Evolutionary conservation across 2,888 invertebrate species (phyloP).

Genomic region (Campopleginae sp.): DNA sequence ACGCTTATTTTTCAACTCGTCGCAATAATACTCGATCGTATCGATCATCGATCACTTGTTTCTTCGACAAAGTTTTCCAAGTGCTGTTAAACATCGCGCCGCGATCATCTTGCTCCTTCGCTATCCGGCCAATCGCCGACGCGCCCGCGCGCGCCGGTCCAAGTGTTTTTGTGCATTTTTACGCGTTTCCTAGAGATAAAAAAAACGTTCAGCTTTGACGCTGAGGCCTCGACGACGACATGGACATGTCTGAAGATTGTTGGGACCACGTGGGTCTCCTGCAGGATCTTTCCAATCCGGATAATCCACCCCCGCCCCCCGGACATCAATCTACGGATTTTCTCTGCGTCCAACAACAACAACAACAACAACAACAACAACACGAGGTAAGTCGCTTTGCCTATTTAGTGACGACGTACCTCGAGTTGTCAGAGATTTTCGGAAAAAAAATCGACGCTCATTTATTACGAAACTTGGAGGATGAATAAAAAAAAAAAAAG

Average conservation of each 20-base stretch:
- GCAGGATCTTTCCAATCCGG: constrained; percentile 80
- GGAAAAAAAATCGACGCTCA: not conserved
- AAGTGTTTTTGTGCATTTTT: constrained; percentile 21
- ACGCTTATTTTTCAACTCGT: not conserved
- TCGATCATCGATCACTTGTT: not conserved
- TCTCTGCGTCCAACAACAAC: constrained; percentile 74
- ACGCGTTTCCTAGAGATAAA: not conserved
- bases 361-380: constrained; percentile 77
- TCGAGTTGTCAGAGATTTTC: not conserved
- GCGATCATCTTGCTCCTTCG: not conserved
- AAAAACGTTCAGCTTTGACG: no score
- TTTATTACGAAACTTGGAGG: not conserved
- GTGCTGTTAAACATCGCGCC: not conserved
- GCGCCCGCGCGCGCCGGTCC: constrained; percentile 41
- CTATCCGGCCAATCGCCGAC: not conserved
- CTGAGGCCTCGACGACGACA: no score
- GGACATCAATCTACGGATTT: constrained; percentile 69
- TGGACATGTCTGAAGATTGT: constrained; percentile 83
- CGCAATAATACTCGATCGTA: not conserved
- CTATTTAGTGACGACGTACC: not conserved
- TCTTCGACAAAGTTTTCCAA: not conserved
- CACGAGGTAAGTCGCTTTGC: constrained; percentile 67
- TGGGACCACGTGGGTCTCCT: constrained; percentile 84
- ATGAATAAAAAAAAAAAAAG: constrained; percentile 18
- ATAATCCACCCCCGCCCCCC: constrained; percentile 75